A percentile compares a stretch with the other conserved stretches of the same genome.
Conservation (phyloP, 2,797 vertebrate species). For the Trichosurus vulpecula region DNA sequence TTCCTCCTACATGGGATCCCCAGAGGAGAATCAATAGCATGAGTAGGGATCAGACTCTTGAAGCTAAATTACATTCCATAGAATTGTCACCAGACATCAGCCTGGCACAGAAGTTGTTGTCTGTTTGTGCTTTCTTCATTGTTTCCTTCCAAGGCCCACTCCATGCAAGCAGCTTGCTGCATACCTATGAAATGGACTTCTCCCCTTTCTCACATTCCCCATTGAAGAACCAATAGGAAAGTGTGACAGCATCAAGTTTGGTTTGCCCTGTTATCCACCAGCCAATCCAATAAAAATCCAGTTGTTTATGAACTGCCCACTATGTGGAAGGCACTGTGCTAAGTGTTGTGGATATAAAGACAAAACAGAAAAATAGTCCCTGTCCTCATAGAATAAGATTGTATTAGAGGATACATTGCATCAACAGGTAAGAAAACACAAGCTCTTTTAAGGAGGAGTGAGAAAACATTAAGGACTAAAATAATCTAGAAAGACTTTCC, state of each 20-base stretch:
- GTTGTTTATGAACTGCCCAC: neutral
- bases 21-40: neutral
- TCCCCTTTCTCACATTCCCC: neutral
- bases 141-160: neutral
- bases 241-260: neutral
- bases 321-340: neutral
- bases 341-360: neutral
- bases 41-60: neutral
- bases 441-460: neutral
- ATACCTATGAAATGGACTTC: neutral
- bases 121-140: neutral
- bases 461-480: neutral
- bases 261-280: neutral
- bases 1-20: neutral
- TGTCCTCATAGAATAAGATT: neutral
- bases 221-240: neutral
- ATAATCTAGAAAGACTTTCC: neutral
- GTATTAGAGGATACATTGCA: neutral
- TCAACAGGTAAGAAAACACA: neutral
- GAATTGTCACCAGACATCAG: neutral
- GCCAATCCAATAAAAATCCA: neutral
- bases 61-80: neutral
- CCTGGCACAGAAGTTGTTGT: neutral
- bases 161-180: neutral
- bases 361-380: neutral